Conservation (phyloP, 2,113 vertebrate species). For the Engraulis encrasicolus region DNA sequence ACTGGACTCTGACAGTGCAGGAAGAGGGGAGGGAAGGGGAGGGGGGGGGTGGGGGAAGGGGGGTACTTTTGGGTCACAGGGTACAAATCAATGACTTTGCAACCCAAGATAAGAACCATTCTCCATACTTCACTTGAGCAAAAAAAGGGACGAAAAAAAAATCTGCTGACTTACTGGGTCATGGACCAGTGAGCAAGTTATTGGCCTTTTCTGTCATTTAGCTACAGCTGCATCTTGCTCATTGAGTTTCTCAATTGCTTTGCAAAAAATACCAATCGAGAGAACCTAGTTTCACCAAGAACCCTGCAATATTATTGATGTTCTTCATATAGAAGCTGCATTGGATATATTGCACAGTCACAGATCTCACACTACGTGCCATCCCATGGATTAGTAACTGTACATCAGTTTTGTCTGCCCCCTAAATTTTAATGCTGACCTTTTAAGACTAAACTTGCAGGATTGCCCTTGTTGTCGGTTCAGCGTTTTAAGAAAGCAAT, state of each 20-base stretch:
- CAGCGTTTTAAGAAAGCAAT: not conserved
- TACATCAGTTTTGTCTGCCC: not conserved
- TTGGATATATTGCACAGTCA: not conserved
- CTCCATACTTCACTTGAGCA: not conserved
- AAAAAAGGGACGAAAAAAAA: too few relatives aligned
- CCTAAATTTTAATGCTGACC: not conserved
- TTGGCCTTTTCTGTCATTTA: slow-evolving; percentile 17
- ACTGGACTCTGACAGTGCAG: not conserved
- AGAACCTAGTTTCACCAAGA: not conserved
- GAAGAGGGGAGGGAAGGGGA: too few relatives aligned
- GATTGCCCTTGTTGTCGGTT: not conserved
- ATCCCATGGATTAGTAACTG: not conserved
- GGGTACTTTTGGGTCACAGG: not conserved
- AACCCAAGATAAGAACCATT: not conserved
- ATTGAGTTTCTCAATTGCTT: not conserved
- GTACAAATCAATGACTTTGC: not conserved
- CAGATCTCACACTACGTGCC: not conserved
- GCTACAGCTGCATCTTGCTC: not conserved
- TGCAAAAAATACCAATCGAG: not conserved
- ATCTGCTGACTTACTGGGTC: not conserved
- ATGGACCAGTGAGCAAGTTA: not conserved
- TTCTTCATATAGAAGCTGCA: not conserved
- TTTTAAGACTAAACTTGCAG: not conserved
- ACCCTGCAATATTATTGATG: not conserved
- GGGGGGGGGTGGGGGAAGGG: too few relatives aligned